Percentiles rank a stretch among this genome's conserved stretches.
Conservation (phyloP, 2,888 invertebrate genomes). For the Exephanes ischioxanthus region DNA sequence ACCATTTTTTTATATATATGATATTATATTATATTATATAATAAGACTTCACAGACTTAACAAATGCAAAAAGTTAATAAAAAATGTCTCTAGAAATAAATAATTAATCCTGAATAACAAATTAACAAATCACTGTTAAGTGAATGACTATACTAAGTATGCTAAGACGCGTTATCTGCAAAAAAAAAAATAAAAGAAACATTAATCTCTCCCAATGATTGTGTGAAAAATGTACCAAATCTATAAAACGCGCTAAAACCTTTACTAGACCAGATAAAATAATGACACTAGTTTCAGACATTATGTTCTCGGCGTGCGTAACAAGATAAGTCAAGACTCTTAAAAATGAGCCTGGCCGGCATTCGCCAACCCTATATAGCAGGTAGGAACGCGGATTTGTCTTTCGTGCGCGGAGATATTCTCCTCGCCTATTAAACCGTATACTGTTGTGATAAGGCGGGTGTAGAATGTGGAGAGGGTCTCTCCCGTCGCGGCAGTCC, state of each 20-base stretch:
- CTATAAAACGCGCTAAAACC: background rate
- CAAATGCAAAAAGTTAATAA: too few relatives aligned
- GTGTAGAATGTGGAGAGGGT: slow-evolving; percentile 5
- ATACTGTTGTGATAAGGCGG: slow-evolving; percentile 58
- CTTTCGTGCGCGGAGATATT: background rate
- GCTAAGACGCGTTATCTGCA: background rate
- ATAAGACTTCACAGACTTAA: too few relatives aligned
- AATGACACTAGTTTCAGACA: background rate
- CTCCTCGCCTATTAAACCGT: slow-evolving; percentile 33
- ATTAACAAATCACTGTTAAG: too few relatives aligned
- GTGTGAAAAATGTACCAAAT: background rate
- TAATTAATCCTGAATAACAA: too few relatives aligned
- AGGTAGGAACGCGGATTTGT: background rate
- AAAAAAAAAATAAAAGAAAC: background rate
- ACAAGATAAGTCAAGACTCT: background rate
- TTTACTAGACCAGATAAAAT: background rate
- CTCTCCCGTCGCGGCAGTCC: slow-evolving; percentile 16
- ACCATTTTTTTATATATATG: too few relatives aligned
- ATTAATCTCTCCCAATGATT: background rate
- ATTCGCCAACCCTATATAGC: background rate
- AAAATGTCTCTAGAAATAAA: too few relatives aligned
- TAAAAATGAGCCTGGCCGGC: background rate
- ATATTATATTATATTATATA: too few relatives aligned
- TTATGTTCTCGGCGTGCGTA: background rate
- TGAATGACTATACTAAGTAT: background rate